Percentiles rank a stretch among this genome's conserved stretches.
Evolutionary conservation across 2,888 invertebrate species (phyloP).

Genomic region (Rutpela maculata): DNA sequence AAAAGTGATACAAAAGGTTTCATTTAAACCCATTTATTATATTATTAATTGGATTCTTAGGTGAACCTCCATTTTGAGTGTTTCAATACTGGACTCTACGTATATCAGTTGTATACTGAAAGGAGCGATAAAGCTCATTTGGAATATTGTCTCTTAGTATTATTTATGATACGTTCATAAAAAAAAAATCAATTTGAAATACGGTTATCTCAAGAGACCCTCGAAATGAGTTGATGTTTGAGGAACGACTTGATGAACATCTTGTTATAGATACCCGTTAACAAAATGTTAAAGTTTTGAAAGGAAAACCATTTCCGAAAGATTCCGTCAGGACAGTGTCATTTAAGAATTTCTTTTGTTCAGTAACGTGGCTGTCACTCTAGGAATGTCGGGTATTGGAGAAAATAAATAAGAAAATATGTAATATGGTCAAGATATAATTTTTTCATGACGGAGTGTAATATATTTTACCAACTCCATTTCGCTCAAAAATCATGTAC

Average conservation of each 20-base stretch:
- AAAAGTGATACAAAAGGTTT: too few species aligned
- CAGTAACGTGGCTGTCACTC: background rate
- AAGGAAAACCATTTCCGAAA: background rate
- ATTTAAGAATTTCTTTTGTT: background rate
- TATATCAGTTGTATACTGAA: background rate
- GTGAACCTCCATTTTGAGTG: too few species aligned
- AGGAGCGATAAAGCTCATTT: background rate
- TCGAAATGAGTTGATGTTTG: background rate
- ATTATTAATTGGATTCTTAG: too few species aligned
- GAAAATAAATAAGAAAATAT: too few species aligned
- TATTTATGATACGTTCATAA: background rate
- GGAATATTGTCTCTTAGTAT: background rate
- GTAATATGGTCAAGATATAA: too few species aligned
- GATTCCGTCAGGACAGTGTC: background rate
- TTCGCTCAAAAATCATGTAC: too few species aligned
- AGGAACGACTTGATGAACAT: background rate
- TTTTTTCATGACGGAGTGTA: too few species aligned
- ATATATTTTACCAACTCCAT: too few species aligned
- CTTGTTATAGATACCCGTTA: background rate
- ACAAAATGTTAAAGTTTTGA: background rate
- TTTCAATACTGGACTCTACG: too few species aligned
- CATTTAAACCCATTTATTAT: too few species aligned
- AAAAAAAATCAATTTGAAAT: background rate
- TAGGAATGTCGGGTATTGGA: too few species aligned
- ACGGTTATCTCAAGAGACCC: background rate